phyloP scores from a whole-genome alignment of 2,113 vertebrate species.

The Amblyopsis rosae region DNA sequence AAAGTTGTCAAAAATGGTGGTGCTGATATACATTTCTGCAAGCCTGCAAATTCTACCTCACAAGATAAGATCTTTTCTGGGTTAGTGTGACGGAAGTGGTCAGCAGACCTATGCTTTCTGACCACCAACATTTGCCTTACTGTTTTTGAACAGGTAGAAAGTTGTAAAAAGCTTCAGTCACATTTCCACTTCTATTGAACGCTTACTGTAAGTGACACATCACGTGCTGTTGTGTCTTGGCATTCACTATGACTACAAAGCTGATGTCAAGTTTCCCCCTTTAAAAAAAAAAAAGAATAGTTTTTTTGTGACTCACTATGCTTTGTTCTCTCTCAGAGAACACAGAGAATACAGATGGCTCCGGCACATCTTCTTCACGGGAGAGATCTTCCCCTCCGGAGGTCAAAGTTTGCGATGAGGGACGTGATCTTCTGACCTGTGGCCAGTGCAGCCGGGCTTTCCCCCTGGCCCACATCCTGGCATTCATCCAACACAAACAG shows the following conservation, averaged over 20 bases:
- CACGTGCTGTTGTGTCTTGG: not conserved
- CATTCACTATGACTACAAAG: not conserved
- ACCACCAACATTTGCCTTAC: conserved; percentile 60
- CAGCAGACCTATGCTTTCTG: conserved; percentile 66
- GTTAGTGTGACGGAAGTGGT: conserved; percentile 76
- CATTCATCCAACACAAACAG: conserved; percentile 82
- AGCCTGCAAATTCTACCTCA: not conserved
- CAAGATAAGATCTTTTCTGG: conserved; percentile 34
- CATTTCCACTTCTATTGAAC: conserved; percentile 41
- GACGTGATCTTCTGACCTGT: conserved; percentile 78
- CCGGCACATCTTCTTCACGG: conserved; percentile 7
- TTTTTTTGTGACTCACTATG: not conserved
- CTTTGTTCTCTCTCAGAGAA: no score
- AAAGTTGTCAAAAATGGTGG: not conserved
- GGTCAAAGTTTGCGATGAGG: conserved; percentile 23
- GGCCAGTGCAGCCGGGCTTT: conserved; percentile 80
- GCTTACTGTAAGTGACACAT: conserved; percentile 44
- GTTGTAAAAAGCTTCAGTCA: conserved; percentile 65
- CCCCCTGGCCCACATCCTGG: conserved; percentile 79
- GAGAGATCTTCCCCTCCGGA: conserved; percentile 31
- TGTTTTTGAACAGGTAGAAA: conserved; percentile 34
- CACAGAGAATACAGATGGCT: no score
- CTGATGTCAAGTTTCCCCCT: not conserved
- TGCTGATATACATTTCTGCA: conserved; percentile 25
- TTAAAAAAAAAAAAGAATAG: not conserved